Base-by-base conservation (phyloP, 2,888 invertebrate genomes). In the Escarpia spicata region DNA sequence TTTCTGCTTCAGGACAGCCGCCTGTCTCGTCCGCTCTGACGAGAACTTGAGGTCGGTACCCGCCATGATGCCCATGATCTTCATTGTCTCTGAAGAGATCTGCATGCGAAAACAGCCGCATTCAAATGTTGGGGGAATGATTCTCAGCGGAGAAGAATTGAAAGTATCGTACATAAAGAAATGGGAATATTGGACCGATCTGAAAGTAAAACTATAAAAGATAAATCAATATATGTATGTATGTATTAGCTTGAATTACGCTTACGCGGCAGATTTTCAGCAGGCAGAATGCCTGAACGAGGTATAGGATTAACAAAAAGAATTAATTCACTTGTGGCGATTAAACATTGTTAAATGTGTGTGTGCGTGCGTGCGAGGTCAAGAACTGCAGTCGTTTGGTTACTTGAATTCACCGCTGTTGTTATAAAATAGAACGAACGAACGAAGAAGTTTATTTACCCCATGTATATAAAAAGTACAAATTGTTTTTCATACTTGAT, bases 51-150 rank as follows among this genome's bases (percentile, higher is more conserved):
- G 43, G 43, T 89, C 92, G 15, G 37, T 31, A 19, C 90, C 92
- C 10, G 60, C 52, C 92, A 92, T 89, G n/a, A 58, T 89, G 58
- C 60, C 89, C 92, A 89, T 89, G 12, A 89, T 89, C 89, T 92
- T 89, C 75, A 37, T 43, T 0, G 90, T 89, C 75, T 89, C 92
- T 19, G 31, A 15, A 26, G 60, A 60, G 26, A 91, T 45, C 91
- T 91, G 45, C 52, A 91, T 4, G 15, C 91, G 52, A 26, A 75
- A 75, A 75, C 26, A 75, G 26, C 26, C 4, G 26, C 26, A 26
- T 75, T 26, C 26, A 75, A 15, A 75, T 4, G 75, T 26, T 75
- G 60, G 60, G 60, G 15, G 26, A 60, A 19, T 19, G 15, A 26
- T 60, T 60, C 26, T 75, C n/a, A 3, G 52, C 26, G 75, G 19